Evolutionary conservation across 2,888 invertebrate species (phyloP).

Genomic region (Drosophila atripex): DNA sequence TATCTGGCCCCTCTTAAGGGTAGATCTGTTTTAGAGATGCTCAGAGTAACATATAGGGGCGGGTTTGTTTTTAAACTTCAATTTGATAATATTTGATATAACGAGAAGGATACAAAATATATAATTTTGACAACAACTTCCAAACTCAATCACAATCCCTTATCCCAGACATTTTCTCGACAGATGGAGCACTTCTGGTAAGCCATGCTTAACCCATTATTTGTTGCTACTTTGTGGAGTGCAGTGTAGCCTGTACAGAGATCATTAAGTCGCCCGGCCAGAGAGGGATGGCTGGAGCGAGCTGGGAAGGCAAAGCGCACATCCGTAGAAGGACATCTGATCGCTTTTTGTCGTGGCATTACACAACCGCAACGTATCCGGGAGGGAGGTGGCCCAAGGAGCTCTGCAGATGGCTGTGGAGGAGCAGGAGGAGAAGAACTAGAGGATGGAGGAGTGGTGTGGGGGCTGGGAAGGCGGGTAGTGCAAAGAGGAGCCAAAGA

Average conservation of each 20-base stretch:
- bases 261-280: slow-evolving; percentile 63
- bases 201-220: neutral
- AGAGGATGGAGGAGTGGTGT: too few relatives aligned
- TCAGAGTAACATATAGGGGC: neutral
- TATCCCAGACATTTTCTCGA: neutral
- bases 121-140: neutral
- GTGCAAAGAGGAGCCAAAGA: slow-evolving; percentile 55
- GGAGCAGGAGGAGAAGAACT: neutral
- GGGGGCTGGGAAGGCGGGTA: slow-evolving; percentile 5
- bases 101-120: neutral
- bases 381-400: slow-evolving; percentile 9
- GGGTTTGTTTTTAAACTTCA: neutral
- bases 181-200: neutral
- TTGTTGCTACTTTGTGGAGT: slow-evolving; percentile 13
- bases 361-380: slow-evolving; percentile 65
- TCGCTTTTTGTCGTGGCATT: slow-evolving; percentile 76
- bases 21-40: slow-evolving; percentile 26
- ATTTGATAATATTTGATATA: too few relatives aligned
- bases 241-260: slow-evolving; percentile 16
- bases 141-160: neutral
- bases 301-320: slow-evolving; percentile 60
- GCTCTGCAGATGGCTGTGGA: neutral
- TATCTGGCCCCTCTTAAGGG: neutral
- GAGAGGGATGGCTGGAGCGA: slow-evolving; percentile 48
- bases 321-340: slow-evolving; percentile 83